Evolutionary conservation across 2,113 vertebrate genomes (phyloP).

Genomic region (rat (Rattus norvegicus)): DNA sequence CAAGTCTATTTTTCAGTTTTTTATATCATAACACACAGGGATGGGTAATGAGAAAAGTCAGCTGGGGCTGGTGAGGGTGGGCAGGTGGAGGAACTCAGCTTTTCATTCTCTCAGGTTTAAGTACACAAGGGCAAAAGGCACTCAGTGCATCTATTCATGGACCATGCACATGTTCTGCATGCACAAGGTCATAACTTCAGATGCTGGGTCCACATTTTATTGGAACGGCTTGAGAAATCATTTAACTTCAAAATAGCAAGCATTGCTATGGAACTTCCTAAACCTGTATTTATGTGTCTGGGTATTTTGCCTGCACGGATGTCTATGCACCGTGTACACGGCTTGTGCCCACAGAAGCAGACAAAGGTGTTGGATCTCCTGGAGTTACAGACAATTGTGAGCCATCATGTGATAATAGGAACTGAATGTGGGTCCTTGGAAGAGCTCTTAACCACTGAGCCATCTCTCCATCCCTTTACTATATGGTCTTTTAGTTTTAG

Average conservation of each 20-base stretch:
- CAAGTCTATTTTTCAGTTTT: constrained; percentile 2
- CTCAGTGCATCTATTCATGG: not conserved
- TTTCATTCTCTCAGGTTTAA: not conserved
- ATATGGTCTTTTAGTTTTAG: not conserved
- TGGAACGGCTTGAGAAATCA: not conserved
- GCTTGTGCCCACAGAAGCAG: not conserved
- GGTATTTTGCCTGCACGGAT: not conserved
- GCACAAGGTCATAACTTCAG: not conserved
- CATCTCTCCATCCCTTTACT: not conserved
- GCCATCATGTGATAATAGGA: not conserved
- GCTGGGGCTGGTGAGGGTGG: not conserved
- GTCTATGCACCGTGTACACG: too few species aligned
- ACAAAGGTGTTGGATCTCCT: not conserved
- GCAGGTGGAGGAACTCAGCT: not conserved
- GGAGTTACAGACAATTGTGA: not conserved
- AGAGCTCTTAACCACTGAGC: not conserved
- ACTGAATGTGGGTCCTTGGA: not conserved
- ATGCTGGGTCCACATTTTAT: constrained; percentile 16
- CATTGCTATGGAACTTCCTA: not conserved
- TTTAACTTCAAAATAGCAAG: not conserved
- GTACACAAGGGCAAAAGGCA: not conserved
- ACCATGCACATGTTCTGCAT: not conserved
- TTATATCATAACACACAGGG: not conserved
- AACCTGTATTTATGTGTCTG: not conserved
- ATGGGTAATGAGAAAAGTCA: not conserved